phyloP scores from a whole-genome alignment of 2,888 invertebrate genomes.

The Pogonocherus hispidulus region DNA sequence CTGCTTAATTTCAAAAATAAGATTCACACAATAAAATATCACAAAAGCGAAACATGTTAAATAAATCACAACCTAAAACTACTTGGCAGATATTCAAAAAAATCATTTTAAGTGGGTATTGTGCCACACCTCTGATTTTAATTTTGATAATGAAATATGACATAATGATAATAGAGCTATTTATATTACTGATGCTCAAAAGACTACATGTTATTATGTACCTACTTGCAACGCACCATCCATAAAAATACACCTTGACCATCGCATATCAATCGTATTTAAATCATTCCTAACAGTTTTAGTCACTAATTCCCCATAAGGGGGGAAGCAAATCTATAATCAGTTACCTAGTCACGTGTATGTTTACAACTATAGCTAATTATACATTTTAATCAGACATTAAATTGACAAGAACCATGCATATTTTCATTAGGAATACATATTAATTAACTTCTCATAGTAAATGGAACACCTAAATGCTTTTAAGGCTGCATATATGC shows the following conservation, averaged over 20 bases:
- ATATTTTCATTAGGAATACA: constrained; percentile 20
- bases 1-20: no score
- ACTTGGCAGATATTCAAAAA: no score
- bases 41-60: no score
- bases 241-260: background rate
- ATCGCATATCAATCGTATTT: background rate
- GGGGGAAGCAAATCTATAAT: background rate
- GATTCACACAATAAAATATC: no score
- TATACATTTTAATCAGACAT: constrained; percentile 17
- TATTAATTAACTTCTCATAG: background rate
- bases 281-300: background rate
- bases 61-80: no score
- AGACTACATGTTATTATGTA: background rate
- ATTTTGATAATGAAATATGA: no score
- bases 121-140: no score
- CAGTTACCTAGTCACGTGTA: constrained; percentile 5
- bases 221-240: background rate
- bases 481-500: constrained; percentile 18
- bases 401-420: background rate
- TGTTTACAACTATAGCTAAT: constrained; percentile 28
- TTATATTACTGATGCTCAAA: no score
- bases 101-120: no score
- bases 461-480: constrained; percentile 3
- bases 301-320: background rate
- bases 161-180: no score